Conservation (phyloP, 2,888 invertebrate species). For the Nephrotoma guestfalica region DNA sequence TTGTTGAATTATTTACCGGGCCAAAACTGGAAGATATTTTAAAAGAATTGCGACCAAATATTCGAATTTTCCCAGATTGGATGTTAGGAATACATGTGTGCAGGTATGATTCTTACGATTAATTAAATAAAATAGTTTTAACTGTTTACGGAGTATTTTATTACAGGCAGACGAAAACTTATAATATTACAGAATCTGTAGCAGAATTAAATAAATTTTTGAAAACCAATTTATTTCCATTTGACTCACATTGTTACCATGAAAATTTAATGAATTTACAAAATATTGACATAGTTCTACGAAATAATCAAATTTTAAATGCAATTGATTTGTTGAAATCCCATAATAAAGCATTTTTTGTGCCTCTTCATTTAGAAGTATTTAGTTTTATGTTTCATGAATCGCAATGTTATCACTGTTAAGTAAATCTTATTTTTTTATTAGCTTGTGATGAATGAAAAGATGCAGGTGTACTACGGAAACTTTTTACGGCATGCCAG, state of each 20-base stretch:
- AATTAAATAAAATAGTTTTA: not conserved
- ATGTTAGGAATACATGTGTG: constrained; percentile 3
- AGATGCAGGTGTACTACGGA: not conserved
- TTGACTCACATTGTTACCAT: constrained; percentile 4
- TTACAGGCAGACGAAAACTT: not conserved
- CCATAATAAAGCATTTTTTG: constrained; percentile 6
- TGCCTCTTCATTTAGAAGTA: not conserved
- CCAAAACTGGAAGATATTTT: not conserved
- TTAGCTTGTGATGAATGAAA: not conserved
- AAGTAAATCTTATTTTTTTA: not conserved
- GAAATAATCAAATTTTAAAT: not conserved
- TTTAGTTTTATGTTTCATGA: not conserved
- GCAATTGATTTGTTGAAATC: not conserved
- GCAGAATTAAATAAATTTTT: constrained; percentile 6
- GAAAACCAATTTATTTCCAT: not conserved
- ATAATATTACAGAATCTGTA: constrained; percentile 4
- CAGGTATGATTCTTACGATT: not conserved
- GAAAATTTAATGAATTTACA: not conserved
- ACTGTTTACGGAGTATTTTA: not conserved
- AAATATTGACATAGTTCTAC: not conserved
- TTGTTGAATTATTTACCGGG: not conserved
- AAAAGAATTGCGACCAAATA: not conserved
- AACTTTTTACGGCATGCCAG: not conserved
- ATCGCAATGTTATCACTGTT: not conserved
- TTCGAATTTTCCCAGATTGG: not conserved